These are phyloP conservation scores for Caenorhabditis angaria DNA, from an alignment of 2,888 invertebrate genomes.

Conservation along the genomic window DNA sequence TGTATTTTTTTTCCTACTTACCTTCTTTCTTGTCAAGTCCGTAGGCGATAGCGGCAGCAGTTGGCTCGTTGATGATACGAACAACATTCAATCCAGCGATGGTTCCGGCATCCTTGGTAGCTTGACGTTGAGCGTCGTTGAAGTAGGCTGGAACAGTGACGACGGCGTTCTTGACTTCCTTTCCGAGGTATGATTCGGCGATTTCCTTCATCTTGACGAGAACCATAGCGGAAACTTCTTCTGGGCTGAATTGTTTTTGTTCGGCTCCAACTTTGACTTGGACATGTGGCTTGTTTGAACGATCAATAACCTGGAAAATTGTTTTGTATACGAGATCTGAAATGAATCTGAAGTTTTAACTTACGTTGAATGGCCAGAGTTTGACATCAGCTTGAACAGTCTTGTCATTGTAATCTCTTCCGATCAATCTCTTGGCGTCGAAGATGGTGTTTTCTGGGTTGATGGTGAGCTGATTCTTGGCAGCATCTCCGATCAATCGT, in stretches of 20 bases:
- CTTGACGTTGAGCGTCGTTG: slow-evolving; percentile 97
- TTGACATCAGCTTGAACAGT: slow-evolving; percentile 94
- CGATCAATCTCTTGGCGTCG: slow-evolving; percentile 96
- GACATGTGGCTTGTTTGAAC: slow-evolving; percentile 93
- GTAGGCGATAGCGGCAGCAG: slow-evolving; percentile 72
- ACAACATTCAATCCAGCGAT: slow-evolving; percentile 81
- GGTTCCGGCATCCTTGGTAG: slow-evolving; percentile 85
- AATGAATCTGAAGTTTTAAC: not conserved
- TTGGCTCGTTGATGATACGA: slow-evolving; percentile 86
- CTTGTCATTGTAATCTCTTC: slow-evolving; percentile 89
- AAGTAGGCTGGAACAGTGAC: slow-evolving; percentile 98
- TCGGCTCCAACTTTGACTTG: slow-evolving; percentile 84
- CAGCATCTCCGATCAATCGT: slow-evolving; percentile 86
- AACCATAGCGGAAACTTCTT: slow-evolving; percentile 99
- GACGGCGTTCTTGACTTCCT: slow-evolving; percentile 85
- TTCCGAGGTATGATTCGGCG: slow-evolving; percentile 74
- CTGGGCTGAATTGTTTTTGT: slow-evolving; percentile 89
- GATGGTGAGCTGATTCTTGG: slow-evolving; percentile 97
- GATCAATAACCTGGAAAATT: slow-evolving; percentile 79
- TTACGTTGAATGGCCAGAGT: slow-evolving; percentile 89
- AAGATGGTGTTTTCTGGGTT: slow-evolving; percentile 99
- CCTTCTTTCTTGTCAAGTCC: slow-evolving; percentile 73
- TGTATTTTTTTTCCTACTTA: slow-evolving; percentile 30
- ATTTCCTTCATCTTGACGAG: slow-evolving; percentile 72
- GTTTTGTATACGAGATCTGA: not conserved